A percentile compares a stretch with the other conserved stretches of the same genome.
These are phyloP conservation scores for Clarias batrachus DNA, from an alignment of 2,113 vertebrate species.

Conservation along the genomic window DNA sequence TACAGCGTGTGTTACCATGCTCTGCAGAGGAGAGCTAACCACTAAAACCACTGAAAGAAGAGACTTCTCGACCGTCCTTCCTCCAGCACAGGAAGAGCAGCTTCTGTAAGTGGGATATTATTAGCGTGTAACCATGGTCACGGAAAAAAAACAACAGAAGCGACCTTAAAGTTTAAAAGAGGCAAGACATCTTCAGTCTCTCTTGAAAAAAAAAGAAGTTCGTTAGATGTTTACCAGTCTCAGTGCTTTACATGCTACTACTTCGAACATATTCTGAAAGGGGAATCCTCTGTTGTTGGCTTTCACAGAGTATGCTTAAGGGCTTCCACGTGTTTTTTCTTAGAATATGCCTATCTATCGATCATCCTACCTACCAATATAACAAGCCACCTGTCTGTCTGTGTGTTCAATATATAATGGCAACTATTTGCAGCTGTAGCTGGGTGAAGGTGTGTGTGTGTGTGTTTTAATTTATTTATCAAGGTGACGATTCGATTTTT, in stretches of 20 bases:
- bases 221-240: background rate
- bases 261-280: background rate
- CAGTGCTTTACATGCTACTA: background rate
- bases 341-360: background rate
- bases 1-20: conserved; percentile 34
- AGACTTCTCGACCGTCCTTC: conserved; percentile 60
- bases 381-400: background rate
- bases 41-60: conserved; percentile 68
- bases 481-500: no score
- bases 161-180: background rate
- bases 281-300: background rate
- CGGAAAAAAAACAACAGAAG: conserved; percentile 35
- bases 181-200: background rate
- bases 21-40: conserved; percentile 65
- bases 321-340: background rate
- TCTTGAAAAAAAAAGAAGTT: background rate
- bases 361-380: background rate
- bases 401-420: no score
- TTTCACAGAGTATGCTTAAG: background rate
- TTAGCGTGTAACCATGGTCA: conserved; percentile 62
- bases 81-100: conserved; percentile 76
- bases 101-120: conserved; percentile 66
- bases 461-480: no score
- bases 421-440: no score
- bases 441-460: no score